Base-by-base conservation (phyloP, 2,888 invertebrate genomes). In the Plagiodera versicolora region DNA sequence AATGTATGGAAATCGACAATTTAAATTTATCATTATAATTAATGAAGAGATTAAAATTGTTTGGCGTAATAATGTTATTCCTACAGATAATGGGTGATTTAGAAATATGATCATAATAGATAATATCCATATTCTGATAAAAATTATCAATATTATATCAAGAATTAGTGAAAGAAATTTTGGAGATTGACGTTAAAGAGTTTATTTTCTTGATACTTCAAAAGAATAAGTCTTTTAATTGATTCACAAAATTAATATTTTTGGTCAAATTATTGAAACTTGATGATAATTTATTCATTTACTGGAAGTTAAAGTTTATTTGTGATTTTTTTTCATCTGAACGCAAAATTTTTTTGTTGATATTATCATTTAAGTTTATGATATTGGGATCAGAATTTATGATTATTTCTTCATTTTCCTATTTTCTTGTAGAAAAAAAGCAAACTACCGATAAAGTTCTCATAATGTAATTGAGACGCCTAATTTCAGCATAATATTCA, bases 111-210 rank as follows among this genome's bases (percentile, higher is more conserved):
- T 73, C 69, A 76, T 70, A 28, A 81, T 75, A 63, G 82, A 73
- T 69, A 75, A 68, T 28, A 81, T 76, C 66, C 81, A 70, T 71
- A 79, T 73, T 77, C 75, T 59, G 71, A 74, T 68, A 60, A 70
- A 61, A 67, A 73, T 59, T 35, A 74, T 51, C 55, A 72, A 67
- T 64, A 75, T 69, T 72, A 78, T 75, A 57, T 76, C 84, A 86
- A 83, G 82, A 82, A 82, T 80, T 87, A 87, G 84, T 87, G 87
- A 87, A 86, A 82, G 85, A 86, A 87, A 86, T 87, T 87, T 87
- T 87, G 86, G 85, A 83, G 83, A 86, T 87, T 87, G 86, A 84
- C 75, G 83, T 85, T 82, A 83, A 81, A 82, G 79, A 6, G 58
- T 73, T 71, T 79, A 6, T 80, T 83, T 83, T 81, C 82, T 83